These are phyloP conservation scores for Nematopogon swammerdamellus DNA, from an alignment of 2,888 invertebrate genomes.

Conservation along the genomic window DNA sequence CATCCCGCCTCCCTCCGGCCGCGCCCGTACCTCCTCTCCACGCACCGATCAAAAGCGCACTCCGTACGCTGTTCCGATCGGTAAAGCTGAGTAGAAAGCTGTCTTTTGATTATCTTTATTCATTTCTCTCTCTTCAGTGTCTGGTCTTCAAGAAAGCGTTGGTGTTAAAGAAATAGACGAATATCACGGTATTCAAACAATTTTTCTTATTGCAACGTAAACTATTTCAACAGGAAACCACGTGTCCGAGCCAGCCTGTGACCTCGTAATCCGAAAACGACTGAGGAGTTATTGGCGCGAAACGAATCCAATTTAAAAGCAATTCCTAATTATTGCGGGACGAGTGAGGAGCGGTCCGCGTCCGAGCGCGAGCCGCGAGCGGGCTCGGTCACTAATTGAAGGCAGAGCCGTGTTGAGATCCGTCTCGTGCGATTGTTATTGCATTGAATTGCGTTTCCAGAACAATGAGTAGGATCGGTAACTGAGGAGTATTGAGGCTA, in stretches of 20 bases:
- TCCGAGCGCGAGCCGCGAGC: not conserved
- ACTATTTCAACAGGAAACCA: too few species aligned
- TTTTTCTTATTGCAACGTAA: too few species aligned
- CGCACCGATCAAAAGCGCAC: too few species aligned
- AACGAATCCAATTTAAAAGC: conserved; percentile 37
- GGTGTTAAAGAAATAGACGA: too few species aligned
- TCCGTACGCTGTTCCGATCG: not conserved
- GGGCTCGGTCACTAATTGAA: not conserved
- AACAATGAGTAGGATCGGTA: not conserved
- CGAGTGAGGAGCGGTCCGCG: not conserved
- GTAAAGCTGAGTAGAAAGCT: not conserved
- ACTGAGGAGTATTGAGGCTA: not conserved
- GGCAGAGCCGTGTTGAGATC: not conserved
- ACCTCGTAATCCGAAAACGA: not conserved
- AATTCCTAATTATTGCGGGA: conserved; percentile 27
- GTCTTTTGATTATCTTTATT: too few species aligned
- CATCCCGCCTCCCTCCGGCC: not conserved
- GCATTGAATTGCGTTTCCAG: not conserved
- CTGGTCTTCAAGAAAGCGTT: too few species aligned
- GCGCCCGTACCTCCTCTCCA: not conserved
- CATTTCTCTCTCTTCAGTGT: too few species aligned
- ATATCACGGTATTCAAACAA: too few species aligned
- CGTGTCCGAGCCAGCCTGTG: not conserved
- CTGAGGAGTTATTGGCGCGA: conserved; percentile 25
- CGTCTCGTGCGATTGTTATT: not conserved